phyloP scores from a whole-genome alignment of 2,797 vertebrate genomes.

The Rhodeus uyekii region DNA sequence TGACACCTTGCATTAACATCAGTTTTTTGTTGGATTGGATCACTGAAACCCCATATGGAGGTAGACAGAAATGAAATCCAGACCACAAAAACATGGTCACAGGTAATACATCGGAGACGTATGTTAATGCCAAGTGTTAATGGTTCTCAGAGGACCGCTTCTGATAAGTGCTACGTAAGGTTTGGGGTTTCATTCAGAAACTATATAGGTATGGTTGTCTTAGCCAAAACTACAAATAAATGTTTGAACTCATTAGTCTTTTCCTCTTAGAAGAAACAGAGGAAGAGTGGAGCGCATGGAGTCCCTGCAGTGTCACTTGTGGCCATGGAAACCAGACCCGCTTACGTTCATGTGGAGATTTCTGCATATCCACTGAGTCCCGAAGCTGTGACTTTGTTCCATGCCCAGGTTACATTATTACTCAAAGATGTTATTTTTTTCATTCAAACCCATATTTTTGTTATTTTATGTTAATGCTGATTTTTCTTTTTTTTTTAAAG shows the following conservation, averaged over 20 bases:
- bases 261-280: constrained; percentile 78
- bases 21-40: background rate
- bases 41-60: background rate
- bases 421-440: background rate
- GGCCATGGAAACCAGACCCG: constrained; percentile 85
- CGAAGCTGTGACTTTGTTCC: constrained; percentile 80
- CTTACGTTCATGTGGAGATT: constrained; percentile 84
- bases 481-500: constrained; percentile 63
- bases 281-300: constrained; percentile 89
- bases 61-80: background rate
- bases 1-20: background rate
- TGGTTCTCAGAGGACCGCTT: background rate
- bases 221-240: background rate
- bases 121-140: background rate
- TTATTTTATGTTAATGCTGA: background rate
- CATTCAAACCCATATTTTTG: background rate
- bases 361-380: constrained; percentile 86
- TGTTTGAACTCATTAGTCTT: background rate
- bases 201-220: background rate
- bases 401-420: constrained; percentile 78
- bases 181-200: background rate
- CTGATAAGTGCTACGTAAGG: background rate
- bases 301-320: constrained; percentile 86
- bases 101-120: background rate
- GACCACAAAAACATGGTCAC: too few species aligned